Conservation (phyloP, 2,888 invertebrate genomes). For the Halocaridina rubra region DNA sequence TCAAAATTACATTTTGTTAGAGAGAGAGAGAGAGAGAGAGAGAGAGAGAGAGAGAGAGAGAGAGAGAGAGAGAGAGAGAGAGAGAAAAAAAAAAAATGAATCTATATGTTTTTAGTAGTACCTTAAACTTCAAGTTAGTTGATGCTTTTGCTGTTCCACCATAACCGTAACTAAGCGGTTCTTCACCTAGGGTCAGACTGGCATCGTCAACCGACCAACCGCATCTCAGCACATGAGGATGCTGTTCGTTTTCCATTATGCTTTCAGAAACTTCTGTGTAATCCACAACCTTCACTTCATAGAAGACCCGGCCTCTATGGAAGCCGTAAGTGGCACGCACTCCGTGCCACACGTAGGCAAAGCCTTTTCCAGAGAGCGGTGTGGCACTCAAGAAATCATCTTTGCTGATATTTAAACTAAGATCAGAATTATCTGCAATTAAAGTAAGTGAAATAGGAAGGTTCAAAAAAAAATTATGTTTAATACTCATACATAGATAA, state of each 20-base stretch:
- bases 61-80: too few relatives aligned
- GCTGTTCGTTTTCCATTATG: slow-evolving; percentile 71
- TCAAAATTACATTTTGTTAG: too few relatives aligned
- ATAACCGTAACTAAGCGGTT: slow-evolving; percentile 81
- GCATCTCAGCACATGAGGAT: slow-evolving; percentile 81
- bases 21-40: too few relatives aligned
- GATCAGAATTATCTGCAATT: slow-evolving; percentile 94
- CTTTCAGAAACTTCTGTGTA: slow-evolving; percentile 70
- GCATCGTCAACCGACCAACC: slow-evolving; percentile 87
- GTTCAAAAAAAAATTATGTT: too few relatives aligned
- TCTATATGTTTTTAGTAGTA: too few relatives aligned
- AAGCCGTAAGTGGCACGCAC: slow-evolving; percentile 88
- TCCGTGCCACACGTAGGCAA: slow-evolving; percentile 95
- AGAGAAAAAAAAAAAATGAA: too few relatives aligned
- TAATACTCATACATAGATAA: too few relatives aligned
- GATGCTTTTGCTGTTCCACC: slow-evolving; percentile 88
- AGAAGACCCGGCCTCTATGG: slow-evolving; percentile 82
- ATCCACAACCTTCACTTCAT: slow-evolving; percentile 77
- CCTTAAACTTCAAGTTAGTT: slow-evolving; percentile 78
- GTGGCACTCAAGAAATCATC: slow-evolving; percentile 79
- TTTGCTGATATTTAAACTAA: slow-evolving; percentile 85
- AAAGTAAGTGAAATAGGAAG: too few relatives aligned
- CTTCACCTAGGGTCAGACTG: slow-evolving; percentile 84
- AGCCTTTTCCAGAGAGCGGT: slow-evolving; percentile 86
- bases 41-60: too few relatives aligned